These are phyloP conservation scores for Entomobrya multifasciata DNA, from an alignment of 2,888 invertebrate species.

Conservation along the genomic window DNA sequence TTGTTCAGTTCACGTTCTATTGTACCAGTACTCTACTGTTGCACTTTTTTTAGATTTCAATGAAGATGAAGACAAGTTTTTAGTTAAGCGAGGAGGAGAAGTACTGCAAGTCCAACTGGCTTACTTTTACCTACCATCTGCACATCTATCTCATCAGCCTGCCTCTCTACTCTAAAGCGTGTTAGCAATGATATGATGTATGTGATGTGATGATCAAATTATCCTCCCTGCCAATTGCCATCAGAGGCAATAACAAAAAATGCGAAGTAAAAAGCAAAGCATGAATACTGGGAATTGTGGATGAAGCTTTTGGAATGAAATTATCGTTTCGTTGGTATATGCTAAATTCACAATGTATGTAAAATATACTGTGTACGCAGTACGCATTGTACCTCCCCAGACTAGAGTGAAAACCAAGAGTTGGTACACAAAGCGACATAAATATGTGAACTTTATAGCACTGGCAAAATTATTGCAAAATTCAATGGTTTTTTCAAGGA, in stretches of 20 bases:
- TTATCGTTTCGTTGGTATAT: background rate
- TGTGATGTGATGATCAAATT: conserved; percentile 11
- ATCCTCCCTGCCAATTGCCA: too few relatives aligned
- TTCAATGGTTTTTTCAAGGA: too few relatives aligned
- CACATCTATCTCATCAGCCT: background rate
- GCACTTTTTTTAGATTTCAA: background rate
- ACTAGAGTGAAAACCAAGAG: too few relatives aligned
- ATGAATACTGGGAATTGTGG: background rate
- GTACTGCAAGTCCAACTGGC: conserved; percentile 70
- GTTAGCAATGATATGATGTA: background rate
- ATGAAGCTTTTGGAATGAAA: background rate
- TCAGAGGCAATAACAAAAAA: background rate
- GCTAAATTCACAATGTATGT: too few relatives aligned
- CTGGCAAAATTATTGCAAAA: too few relatives aligned
- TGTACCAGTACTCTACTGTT: conserved; percentile 9
- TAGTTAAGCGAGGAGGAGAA: background rate
- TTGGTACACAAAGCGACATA: too few relatives aligned
- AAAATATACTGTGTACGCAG: too few relatives aligned
- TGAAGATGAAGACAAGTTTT: too few relatives aligned
- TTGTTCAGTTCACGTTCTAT: conserved; percentile 14
- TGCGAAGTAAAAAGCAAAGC: background rate
- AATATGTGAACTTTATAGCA: too few relatives aligned
- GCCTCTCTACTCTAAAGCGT: background rate
- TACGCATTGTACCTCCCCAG: too few relatives aligned
- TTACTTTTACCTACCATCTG: conserved; percentile 72